phyloP scores from a whole-genome alignment of 1,140 invertebrate genomes.

The Plectus sambesii region DNA sequence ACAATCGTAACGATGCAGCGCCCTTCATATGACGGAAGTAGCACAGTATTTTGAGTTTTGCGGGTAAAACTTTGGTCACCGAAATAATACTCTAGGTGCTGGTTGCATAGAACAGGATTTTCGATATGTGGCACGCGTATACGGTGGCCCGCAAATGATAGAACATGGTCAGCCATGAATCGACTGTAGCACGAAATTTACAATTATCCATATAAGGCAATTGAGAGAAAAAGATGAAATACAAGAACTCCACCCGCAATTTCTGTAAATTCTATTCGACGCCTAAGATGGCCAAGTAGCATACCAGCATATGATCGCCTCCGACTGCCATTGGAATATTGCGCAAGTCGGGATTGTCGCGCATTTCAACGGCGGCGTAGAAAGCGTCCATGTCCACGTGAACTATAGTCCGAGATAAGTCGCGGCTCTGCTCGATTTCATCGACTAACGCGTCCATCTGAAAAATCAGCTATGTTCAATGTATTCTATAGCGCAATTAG shows the following conservation, averaged over 20 bases:
- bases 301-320: slow-evolving; percentile 53
- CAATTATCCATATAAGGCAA: no score
- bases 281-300: slow-evolving; percentile 14
- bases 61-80: background rate
- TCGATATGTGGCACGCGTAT: no score
- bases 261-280: no score
- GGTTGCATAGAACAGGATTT: no score
- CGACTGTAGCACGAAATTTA: no score
- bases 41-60: no score
- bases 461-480: slow-evolving; percentile 1
- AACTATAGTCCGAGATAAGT: slow-evolving; percentile 53
- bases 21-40: no score
- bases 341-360: slow-evolving; percentile 53
- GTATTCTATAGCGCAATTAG: background rate
- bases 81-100: no score
- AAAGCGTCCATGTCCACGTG: slow-evolving; percentile 62
- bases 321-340: slow-evolving; percentile 60
- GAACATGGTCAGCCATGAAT: no score
- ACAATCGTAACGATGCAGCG: no score
- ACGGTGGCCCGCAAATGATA: no score
- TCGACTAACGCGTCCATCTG: slow-evolving; percentile 13
- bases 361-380: slow-evolving; percentile 59
- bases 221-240: slow-evolving; percentile 1
- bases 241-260: no score
- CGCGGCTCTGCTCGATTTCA: slow-evolving; percentile 30